Evolutionary conservation across 64 coral and sea anemone species (phyloP), one percentile per base, ranked within the genome.

Genomic region (Montipora capricornis): DNA sequence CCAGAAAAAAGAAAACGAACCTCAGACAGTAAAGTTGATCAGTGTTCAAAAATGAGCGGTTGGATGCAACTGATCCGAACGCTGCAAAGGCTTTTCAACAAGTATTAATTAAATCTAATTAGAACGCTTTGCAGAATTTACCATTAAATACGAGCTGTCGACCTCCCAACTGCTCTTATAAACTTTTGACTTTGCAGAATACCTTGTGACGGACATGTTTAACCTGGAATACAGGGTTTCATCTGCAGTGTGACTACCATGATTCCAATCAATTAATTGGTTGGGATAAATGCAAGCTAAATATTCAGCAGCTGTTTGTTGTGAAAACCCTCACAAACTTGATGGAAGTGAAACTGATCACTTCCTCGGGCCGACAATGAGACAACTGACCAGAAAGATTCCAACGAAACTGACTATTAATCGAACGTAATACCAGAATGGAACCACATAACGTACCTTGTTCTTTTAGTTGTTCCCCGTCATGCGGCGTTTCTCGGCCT

Each of bases 331-430:
- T 64, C 61, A 86, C 64, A 86, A 71, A 45, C 19, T 50, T 15
- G 13, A 50, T 51, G 82, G 47, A 70, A 86, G 62, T 49, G 82
- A 86, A 47, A 68, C 11, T 60, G 19, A 61, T 53, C 66, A 47
- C 14, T 64, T 15, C 13, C 9, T 64, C 14, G 61, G 3, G 61
- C 61, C 61, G 61, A 64, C 61, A 64, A 64, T 64, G 61, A 12
- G 61, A 5, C 17, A 71, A 13, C 47, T 20, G 16, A 84, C 29
- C 81, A 47, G 51, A 67, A 47, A 49, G 19, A 26, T 84, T 70
- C 44, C 46, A 64, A 49, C 82, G 15, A 14, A 64, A 70, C 15
- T 45, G 5, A n/a, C 16, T 1, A 47, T 20, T 13, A 86, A 71
- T 44, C 57, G 37, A 17, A 68, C 44, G 47, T 68, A 14, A 73